Conservation (phyloP, 2,797 vertebrate genomes). For the Todus mexicanus region DNA sequence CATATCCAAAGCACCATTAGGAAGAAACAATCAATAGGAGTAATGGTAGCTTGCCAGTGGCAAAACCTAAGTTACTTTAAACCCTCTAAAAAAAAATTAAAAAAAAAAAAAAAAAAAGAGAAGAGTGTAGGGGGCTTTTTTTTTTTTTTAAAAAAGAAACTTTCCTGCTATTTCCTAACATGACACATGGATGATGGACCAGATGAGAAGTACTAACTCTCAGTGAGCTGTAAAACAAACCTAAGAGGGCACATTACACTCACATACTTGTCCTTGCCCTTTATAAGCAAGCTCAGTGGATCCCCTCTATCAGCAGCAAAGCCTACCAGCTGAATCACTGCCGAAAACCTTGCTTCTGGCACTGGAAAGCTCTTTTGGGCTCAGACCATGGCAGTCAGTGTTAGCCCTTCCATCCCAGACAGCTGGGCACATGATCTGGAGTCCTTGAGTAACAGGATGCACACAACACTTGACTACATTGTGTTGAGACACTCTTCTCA, state of each 20-base stretch:
- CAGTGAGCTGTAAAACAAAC: not conserved
- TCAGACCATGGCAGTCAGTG: not conserved
- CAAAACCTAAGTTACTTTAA: not conserved
- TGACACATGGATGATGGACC: not conserved
- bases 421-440: not conserved
- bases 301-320: not conserved
- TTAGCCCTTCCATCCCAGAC: not conserved
- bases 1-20: not conserved
- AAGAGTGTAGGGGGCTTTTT: too few relatives aligned
- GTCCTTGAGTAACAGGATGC: conserved; percentile 13
- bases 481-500: not conserved
- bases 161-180: not conserved
- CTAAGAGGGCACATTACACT: not conserved
- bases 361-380: not conserved
- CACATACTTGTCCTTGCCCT: not conserved
- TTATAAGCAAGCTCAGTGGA: not conserved
- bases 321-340: not conserved
- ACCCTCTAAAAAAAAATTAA: not conserved
- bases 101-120: not conserved
- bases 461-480: not conserved
- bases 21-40: not conserved
- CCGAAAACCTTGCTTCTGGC: not conserved
- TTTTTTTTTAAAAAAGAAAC: not conserved
- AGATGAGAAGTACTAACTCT: not conserved
- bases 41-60: not conserved